phyloP scores from a whole-genome alignment of 2,797 vertebrate species.

The Enteromius argenteus region DNA sequence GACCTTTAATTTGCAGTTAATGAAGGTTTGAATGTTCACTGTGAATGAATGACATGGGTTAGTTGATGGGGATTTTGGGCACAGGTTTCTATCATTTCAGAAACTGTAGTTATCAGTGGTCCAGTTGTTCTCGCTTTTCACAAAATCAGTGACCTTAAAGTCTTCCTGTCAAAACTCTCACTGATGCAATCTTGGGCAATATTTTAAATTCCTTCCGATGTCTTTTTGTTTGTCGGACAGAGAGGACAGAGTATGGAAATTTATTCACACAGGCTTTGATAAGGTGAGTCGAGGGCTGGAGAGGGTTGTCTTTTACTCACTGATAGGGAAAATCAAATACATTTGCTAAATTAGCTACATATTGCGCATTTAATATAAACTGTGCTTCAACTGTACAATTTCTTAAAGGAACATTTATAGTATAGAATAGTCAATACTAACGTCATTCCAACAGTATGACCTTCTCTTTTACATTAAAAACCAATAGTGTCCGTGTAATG shows the following conservation, averaged over 20 bases:
- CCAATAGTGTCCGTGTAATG: neutral
- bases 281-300: neutral
- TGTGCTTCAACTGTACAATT: neutral
- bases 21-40: conserved; percentile 6
- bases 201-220: conserved; percentile 15
- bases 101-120: neutral
- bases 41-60: neutral
- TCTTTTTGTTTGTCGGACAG: conserved; percentile 28
- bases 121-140: conserved; percentile 15
- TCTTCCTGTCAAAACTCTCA: conserved; percentile 20
- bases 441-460: neutral
- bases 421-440: neutral
- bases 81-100: neutral
- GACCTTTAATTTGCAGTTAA: conserved; percentile 1
- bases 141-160: conserved; percentile 29
- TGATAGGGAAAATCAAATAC: conserved; percentile 6
- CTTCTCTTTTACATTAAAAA: neutral
- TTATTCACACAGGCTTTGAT: conserved; percentile 2
- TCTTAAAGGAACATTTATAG: neutral
- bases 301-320: neutral
- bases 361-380: neutral
- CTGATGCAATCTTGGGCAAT: conserved; percentile 46
- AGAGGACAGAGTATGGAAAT: conserved; percentile 22
- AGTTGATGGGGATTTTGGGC: neutral
- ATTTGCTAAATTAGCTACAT: neutral